Evolutionary conservation across 2,888 invertebrate genomes (phyloP), one percentile per base, ranked within the genome.

Genomic region (Leucophenga maculata): DNA sequence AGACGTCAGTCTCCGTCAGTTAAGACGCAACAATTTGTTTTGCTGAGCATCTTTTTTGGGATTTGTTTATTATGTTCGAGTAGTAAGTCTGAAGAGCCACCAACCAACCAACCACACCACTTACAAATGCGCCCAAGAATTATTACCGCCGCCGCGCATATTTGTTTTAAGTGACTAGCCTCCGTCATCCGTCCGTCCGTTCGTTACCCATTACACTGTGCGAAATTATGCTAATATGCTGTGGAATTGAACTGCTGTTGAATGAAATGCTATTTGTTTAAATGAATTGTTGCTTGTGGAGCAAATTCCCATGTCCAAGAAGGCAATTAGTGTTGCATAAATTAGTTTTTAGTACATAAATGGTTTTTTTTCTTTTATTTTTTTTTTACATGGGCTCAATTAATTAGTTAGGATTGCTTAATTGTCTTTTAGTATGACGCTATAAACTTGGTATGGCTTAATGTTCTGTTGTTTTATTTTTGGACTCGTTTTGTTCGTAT

Each of bases 41-140:
- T 18, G 13, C 14, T 46, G 14, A 14, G 44, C 32, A 11, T 46
- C 39, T 13, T 22, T n/a, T 64, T 22, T 26, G 44, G 6, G 6
- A 13, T 62, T 62, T 62, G 20, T 62, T 62, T 22, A 13, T 14
- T 71, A 71, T 71, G 71, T 67, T 70, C 72, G 75, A 75, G 76
- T 75, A 26, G 26, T 26, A 26, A 26, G 26, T 75, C 77, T 75
- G 71, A 77, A 74, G 22, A 31, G 48, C 59, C 13, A 69, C 70
- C 26, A 2, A 39, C 52, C 16, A 31, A 69, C 70, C 26, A 2
- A 39, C 52, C 16, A 31, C 54, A 52, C 73, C 78, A 78, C 75
- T 77, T 77, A 77, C 78, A 77, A 77, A 78, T 77, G 75, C 74
- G 75, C 81, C 76, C 77, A 82, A 82, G 83, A 81, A 81, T 84